Percentiles rank a stretch among this genome's conserved stretches.
Conservation (phyloP, 2,113 vertebrate genomes). For the Micromys minutus region DNA sequence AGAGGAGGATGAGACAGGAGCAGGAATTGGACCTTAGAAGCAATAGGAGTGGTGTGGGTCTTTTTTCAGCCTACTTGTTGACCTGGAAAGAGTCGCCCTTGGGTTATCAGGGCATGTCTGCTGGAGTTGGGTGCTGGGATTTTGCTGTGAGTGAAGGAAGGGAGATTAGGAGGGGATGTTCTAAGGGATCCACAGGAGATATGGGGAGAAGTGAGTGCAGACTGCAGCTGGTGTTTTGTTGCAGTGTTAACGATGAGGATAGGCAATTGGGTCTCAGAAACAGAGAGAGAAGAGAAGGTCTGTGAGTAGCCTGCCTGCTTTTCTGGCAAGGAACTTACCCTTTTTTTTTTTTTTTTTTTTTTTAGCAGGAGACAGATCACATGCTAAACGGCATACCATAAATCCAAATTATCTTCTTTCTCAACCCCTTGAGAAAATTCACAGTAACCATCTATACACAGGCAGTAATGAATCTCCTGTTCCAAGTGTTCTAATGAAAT, state of each 20-base stretch:
- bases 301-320: neutral
- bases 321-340: neutral
- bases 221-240: neutral
- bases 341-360: slow-evolving; percentile 34
- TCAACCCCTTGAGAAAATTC: slow-evolving; percentile 26
- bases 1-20: neutral
- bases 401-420: slow-evolving; percentile 62
- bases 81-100: neutral
- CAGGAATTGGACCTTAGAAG: neutral
- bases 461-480: neutral
- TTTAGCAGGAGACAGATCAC: slow-evolving; percentile 5
- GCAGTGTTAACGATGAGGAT: neutral
- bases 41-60: neutral
- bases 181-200: neutral
- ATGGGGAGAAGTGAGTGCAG: neutral
- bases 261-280: neutral
- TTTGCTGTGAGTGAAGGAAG: no score
- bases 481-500: slow-evolving; percentile 36
- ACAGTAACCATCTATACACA: slow-evolving; percentile 1
- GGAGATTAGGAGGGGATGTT: neutral
- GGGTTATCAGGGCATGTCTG: neutral
- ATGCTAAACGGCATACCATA: slow-evolving; percentile 48
- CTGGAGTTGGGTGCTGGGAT: neutral
- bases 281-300: neutral
- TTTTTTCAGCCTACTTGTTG: neutral